A percentile compares a stretch with the other conserved stretches of the same genome.
Conservation (phyloP, 2,113 vertebrate species). For the Notechis scutatus region DNA sequence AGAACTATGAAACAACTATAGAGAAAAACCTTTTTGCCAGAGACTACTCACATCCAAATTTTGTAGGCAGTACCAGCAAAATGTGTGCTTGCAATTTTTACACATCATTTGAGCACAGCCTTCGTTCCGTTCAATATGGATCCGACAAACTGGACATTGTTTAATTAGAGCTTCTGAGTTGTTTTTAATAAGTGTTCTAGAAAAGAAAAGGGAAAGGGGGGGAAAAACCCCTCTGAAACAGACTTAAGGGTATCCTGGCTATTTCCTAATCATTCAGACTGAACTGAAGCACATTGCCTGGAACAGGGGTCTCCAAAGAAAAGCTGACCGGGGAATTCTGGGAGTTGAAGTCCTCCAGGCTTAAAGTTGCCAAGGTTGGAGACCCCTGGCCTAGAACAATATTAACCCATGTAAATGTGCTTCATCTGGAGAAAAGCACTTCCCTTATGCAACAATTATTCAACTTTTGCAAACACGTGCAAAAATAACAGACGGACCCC, state of each 20-base stretch:
- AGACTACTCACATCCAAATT: conserved; percentile 86
- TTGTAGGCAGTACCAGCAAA: conserved; percentile 98
- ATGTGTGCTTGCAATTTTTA: conserved; percentile 96
- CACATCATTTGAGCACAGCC: conserved; percentile 99
- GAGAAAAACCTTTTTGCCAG: rapidly evolving
- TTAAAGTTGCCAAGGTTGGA: no score
- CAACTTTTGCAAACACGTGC: background rate
- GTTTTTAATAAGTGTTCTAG: conserved; percentile 65
- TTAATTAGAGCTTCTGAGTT: conserved; percentile 83
- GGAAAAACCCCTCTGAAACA: conserved; percentile 25
- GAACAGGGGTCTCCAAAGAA: background rate
- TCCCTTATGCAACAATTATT: background rate
- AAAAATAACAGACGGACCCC: background rate
- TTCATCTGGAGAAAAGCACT: background rate
- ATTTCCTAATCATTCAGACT: background rate
- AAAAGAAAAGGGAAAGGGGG: conserved; percentile 5
- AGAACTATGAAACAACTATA: background rate
- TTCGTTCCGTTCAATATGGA: conserved; percentile 94
- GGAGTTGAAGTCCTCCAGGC: no score
- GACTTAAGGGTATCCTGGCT: background rate
- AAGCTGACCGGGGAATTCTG: no score
- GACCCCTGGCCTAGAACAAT: background rate
- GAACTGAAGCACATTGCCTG: background rate
- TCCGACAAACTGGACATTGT: conserved; percentile 88
- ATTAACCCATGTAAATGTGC: background rate